Evolutionary conservation across 2,113 vertebrate species (phyloP).

Genomic region (Alosa alosa): DNA sequence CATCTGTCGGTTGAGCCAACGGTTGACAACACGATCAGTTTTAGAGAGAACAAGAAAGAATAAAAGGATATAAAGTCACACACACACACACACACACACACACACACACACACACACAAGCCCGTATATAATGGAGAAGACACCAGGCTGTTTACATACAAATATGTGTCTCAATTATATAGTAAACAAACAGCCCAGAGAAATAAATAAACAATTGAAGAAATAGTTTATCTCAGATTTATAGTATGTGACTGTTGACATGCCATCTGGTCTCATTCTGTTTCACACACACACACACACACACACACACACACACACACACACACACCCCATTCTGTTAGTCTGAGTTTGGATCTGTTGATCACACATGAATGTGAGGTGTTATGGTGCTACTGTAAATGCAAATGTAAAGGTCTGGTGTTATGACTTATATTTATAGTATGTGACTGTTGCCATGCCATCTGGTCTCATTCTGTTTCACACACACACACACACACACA

Average conservation of each 20-base stretch:
- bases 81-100: no score
- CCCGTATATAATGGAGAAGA: not conserved
- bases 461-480: not conserved
- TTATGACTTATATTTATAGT: not conserved
- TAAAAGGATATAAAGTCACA: not conserved
- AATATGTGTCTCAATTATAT: not conserved
- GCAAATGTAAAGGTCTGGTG: no score
- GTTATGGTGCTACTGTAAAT: no score
- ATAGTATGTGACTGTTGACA: constrained; percentile 4
- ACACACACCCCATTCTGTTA: not conserved
- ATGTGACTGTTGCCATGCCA: not conserved
- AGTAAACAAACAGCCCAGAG: not conserved
- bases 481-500: not conserved
- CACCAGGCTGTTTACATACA: constrained; percentile 11
- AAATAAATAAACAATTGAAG: not conserved
- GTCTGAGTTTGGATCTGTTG: no score
- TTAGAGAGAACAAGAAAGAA: not conserved
- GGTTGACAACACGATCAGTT: not conserved
- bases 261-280: not conserved
- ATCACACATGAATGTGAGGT: not conserved
- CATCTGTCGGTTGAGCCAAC: not conserved
- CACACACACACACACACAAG: no score
- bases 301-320: not conserved
- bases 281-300: not conserved
- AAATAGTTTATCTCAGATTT: not conserved